A percentile compares a stretch with the other conserved stretches of the same genome.
Conservation (phyloP, 2,797 vertebrate species). For the Hylomyscus alleni region DNA sequence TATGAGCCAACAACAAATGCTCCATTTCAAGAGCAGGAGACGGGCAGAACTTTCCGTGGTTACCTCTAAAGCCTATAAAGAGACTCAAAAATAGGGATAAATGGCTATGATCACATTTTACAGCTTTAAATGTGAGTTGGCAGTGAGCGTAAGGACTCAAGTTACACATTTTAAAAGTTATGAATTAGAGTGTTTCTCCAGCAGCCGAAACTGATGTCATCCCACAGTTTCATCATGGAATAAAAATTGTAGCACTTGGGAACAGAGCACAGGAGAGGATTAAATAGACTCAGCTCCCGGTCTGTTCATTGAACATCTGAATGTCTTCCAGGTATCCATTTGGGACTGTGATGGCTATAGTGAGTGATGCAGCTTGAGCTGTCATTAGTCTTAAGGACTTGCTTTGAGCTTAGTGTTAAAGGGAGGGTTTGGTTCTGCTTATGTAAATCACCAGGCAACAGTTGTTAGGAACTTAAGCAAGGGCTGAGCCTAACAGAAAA, state of each 20-base stretch:
- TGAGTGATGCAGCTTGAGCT: background rate
- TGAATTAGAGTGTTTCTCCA: conserved; percentile 17
- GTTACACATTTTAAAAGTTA: conserved; percentile 54
- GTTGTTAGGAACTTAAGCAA: background rate
- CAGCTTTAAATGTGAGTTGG: conserved; percentile 23
- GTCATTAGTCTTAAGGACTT: background rate
- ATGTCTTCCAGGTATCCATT: background rate
- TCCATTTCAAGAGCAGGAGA: background rate
- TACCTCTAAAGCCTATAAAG: background rate
- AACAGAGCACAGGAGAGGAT: background rate
- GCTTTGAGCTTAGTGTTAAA: background rate
- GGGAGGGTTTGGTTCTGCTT: background rate
- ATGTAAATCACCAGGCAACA: background rate
- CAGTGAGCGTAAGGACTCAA: conserved; percentile 26
- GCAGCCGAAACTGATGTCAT: background rate
- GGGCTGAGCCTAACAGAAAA: background rate
- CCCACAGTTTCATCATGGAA: conserved; percentile 15
- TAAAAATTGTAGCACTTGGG: conserved; percentile 26
- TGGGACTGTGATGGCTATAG: background rate
- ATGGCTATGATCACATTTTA: background rate
- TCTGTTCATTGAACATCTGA: background rate
- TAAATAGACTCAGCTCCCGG: background rate
- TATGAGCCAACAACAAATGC: background rate
- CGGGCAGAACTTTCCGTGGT: background rate
- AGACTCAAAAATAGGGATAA: background rate